These are phyloP conservation scores for Candidula unifasciata DNA, from an alignment of 2,888 invertebrate genomes.

Conservation along the genomic window DNA sequence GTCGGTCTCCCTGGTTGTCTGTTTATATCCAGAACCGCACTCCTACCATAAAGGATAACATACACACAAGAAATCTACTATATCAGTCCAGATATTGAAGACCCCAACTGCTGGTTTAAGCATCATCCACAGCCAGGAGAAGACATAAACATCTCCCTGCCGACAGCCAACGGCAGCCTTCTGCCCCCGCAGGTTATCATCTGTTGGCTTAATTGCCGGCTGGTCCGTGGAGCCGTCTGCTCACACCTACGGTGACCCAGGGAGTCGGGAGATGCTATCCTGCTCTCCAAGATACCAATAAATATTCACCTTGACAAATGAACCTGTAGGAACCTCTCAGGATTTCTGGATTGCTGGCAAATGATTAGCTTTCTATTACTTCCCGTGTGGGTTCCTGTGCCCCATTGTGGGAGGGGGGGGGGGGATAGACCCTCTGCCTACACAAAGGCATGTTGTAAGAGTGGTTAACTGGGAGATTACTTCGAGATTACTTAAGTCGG, in stretches of 20 bases:
- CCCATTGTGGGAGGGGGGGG: too few relatives aligned
- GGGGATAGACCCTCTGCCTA: too few relatives aligned
- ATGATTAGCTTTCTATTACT: background rate
- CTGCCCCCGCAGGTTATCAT: background rate
- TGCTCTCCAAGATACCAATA: background rate
- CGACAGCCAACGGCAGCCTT: background rate
- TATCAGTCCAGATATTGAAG: too few relatives aligned
- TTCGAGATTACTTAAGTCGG: too few relatives aligned
- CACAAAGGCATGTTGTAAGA: too few relatives aligned
- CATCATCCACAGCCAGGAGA: background rate
- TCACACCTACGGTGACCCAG: background rate
- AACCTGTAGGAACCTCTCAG: background rate
- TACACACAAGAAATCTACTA: too few relatives aligned
- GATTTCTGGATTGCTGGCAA: background rate
- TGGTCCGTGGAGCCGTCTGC: background rate
- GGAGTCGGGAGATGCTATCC: background rate
- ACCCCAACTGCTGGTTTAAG: too few relatives aligned
- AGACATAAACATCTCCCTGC: background rate
- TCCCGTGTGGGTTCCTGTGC: too few relatives aligned
- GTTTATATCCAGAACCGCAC: too few relatives aligned
- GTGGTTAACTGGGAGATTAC: too few relatives aligned
- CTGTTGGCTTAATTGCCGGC: conserved; percentile 1
- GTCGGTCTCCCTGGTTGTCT: too few relatives aligned
- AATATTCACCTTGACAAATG: conserved; percentile 14
- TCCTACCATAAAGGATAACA: too few relatives aligned